Evolutionary conservation across 2,797 vertebrate genomes (phyloP), one percentile per base, ranked within the genome.

Genomic region (Neoniphon sammara): DNA sequence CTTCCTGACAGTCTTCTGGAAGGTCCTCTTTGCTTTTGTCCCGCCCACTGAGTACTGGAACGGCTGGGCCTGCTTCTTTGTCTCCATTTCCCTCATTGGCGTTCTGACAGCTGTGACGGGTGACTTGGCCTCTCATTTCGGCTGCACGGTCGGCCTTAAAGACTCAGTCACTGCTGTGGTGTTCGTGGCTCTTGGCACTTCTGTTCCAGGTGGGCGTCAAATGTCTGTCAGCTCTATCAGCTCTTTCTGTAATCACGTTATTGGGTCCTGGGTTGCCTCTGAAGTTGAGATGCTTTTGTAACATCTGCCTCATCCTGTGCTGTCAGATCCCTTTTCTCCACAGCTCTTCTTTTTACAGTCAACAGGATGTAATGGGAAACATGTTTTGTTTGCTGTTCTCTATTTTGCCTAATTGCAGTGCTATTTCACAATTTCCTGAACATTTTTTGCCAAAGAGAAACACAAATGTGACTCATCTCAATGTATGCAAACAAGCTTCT

Each of bases 11-110:
- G 96, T 96, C 64, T 96, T 96, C 91, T 96, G 95, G 95, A 96
- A 96, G 85, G 95, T 96, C 61, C 94, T 96, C 54, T 95, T 96
- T 1, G 96, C 96, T n/a, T 96, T 96, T 6, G 96, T 96, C 76
- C 96, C 96, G 0, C 96, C 96, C 65, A 96, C 96, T 0, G 96
- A 96, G 80, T 96, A 96, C 91, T 96, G 95, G 96, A 95, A 96
- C 0, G 96, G 96, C 87, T 96, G 95, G 96, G 96, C 96, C 78
- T 96, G 96, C 87, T 96, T 95, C 80, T 87, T 94, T n/a, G 94
- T 95, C 58, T 95, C 94, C 80, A 96, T 96, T 61, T 93, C 93
- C 7, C 94, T 96, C 61, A 96, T 96, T 5, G 95, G 95, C 0
- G 90, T 85, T 30, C 93, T 96, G 85, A 96, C 95, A 0, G 95